These are phyloP conservation scores for Setipinna tenuifilis DNA, from an alignment of 2,797 vertebrate species.

Conservation along the genomic window DNA sequence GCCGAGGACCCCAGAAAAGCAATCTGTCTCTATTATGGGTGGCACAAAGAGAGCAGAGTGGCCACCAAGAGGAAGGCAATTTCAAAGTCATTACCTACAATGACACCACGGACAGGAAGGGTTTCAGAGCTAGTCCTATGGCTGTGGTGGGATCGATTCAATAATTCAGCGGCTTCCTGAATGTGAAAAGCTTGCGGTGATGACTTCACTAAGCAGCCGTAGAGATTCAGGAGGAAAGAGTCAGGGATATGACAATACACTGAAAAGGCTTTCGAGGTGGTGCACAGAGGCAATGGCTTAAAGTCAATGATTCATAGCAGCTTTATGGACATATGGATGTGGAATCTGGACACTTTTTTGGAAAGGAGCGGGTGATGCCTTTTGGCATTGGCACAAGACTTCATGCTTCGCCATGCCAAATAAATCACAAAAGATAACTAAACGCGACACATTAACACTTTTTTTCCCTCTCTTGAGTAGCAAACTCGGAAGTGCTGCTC, in stretches of 20 bases:
- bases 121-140: not conserved
- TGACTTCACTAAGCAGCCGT: not conserved
- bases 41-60: not conserved
- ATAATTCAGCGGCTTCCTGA: not conserved
- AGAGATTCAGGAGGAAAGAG: not conserved
- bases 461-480: not conserved
- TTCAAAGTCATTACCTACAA: not conserved
- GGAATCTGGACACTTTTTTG: not conserved
- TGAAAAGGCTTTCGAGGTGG: not conserved
- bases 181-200: not conserved
- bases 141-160: not conserved
- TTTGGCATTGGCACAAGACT: not conserved
- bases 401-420: not conserved
- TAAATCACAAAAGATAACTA: not conserved
- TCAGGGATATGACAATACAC: not conserved
- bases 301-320: constrained; percentile 1
- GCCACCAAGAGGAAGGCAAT: constrained; percentile 29
- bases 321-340: not conserved
- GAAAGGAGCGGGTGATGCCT: not conserved
- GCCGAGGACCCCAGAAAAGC: constrained; percentile 17
- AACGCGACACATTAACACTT: too few relatives aligned
- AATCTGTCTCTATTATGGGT: constrained; percentile 32
- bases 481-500: not conserved
- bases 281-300: not conserved
- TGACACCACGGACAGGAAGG: not conserved